Percentiles rank a stretch among this genome's conserved stretches.
These are phyloP conservation scores for Caenorhabditis sinica DNA, from an alignment of 2,888 invertebrate species.

Conservation along the genomic window DNA sequence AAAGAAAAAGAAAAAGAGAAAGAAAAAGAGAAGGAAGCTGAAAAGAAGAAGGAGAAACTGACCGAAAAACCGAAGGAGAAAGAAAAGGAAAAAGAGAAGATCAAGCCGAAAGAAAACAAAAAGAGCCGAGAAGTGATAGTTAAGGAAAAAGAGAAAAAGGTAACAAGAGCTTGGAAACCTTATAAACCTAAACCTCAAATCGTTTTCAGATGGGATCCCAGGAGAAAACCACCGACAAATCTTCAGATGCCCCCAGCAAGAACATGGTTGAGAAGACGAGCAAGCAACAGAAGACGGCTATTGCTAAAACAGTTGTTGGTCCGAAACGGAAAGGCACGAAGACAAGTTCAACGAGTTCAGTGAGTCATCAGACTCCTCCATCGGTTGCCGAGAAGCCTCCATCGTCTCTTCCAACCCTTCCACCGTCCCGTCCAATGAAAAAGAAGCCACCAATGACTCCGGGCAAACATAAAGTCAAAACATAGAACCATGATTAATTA, in stretches of 20 bases:
- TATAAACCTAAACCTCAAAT: background rate
- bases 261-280: conserved; percentile 7
- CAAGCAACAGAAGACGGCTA: conserved; percentile 7
- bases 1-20: conserved; percentile 13
- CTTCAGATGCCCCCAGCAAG: conserved; percentile 27
- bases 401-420: background rate
- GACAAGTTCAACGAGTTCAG: conserved; percentile 47
- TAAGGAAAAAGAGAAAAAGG: conserved; percentile 23
- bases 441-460: conserved; percentile 11
- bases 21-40: too few species aligned
- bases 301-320: background rate
- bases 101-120: background rate
- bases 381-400: conserved; percentile 1
- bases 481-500: conserved; percentile 1
- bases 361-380: conserved; percentile 31
- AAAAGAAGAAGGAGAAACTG: too few species aligned
- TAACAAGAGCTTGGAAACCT: background rate
- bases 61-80: conserved; percentile 3
- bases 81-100: background rate
- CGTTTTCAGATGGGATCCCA: conserved; percentile 15
- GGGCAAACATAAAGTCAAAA: conserved; percentile 5
- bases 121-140: background rate
- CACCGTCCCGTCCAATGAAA: background rate
- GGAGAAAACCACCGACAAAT: conserved; percentile 24
- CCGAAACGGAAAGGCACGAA: conserved; percentile 21